Percentiles rank a stretch among this genome's conserved stretches.
phyloP scores from a whole-genome alignment of 2,888 invertebrate genomes.

The Anaspis maculata region DNA sequence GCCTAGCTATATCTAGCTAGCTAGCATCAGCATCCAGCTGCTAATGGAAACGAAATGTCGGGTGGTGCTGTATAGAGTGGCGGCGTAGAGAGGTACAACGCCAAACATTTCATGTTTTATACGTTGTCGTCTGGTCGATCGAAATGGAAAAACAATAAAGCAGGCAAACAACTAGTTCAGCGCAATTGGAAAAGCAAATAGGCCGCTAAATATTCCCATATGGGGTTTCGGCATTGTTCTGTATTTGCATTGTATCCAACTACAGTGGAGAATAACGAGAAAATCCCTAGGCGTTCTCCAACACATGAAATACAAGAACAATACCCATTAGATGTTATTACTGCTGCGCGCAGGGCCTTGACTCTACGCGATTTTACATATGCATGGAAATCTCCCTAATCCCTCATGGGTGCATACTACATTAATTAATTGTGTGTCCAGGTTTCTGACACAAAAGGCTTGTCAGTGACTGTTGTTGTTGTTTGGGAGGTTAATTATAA shows the following conservation, averaged over 20 bases:
- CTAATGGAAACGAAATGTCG: too few species aligned
- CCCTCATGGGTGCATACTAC: slow-evolving; percentile 14
- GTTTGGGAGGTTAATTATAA: slow-evolving; percentile 14
- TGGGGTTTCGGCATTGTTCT: slow-evolving; percentile 9
- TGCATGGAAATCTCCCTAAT: slow-evolving; percentile 7
- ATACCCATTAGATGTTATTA: slow-evolving; percentile 11
- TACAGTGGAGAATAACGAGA: neutral
- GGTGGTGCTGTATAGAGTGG: too few species aligned
- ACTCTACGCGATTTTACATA: slow-evolving; percentile 9
- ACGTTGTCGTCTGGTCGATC: too few species aligned
- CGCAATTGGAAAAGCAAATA: slow-evolving; percentile 7
- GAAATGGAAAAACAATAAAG: too few species aligned
- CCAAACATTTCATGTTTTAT: too few species aligned
- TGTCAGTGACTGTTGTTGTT: slow-evolving; percentile 10
- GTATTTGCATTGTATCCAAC: slow-evolving; percentile 6
- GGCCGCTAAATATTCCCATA: slow-evolving; percentile 10
- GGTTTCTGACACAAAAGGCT: slow-evolving; percentile 12
- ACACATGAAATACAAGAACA: slow-evolving; percentile 8
- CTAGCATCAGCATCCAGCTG: too few species aligned
- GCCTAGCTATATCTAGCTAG: too few species aligned
- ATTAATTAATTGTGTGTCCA: slow-evolving; percentile 16
- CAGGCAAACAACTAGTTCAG: neutral
- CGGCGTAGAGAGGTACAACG: too few species aligned
- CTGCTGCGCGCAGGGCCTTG: slow-evolving; percentile 7
- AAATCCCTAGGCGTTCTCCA: slow-evolving; percentile 5